Evolutionary conservation across 37 sponge, comb jelly and placozoan genomes (phyloP), one percentile per base, ranked within the genome.

Genomic region (Sycon ciliatum): DNA sequence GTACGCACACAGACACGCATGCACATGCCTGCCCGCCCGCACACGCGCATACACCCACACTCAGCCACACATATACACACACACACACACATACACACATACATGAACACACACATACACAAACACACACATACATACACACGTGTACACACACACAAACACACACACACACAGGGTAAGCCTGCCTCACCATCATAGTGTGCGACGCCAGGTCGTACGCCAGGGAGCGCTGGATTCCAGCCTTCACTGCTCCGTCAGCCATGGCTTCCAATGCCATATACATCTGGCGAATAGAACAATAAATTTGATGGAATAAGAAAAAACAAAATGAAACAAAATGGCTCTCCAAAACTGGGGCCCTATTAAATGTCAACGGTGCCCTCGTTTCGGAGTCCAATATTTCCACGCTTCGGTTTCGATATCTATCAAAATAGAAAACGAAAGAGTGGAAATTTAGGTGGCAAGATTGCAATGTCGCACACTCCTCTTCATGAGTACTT

Each of bases 241-340:
- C 83, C 40, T 76, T 80, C 20, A 96, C 98, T 23, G 93, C 98
- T 27, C 93, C 98, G 72, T 96, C 98, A 34, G 93, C 89, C 71
- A 96, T 65, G 0, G 98, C 98, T 55, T 96, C 98, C 53, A 92
- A 42, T 16, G 79, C 76, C 71, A 92, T 56, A 63, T 83, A 92
- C 77, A 88, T 86, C 95, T 94, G 74, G 13, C 63, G 28, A 28
- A n/a, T 26, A 9, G 11, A n/a, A n/a, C n/a, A n/a, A 61, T 61
- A 13, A 20, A 20, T n/a, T n/a, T n/a, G n/a, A n/a, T n/a, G 16
- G 20, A 49, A 49, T 16, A 20, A 49, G 54, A 20, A 49, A 49
- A 49, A 49, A 20, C 20, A 49, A 49, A 49, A 49, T 49, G 16
- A 20, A 49, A 18, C 16, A 49, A n/a, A n/a, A n/a, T n/a, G n/a